These are phyloP conservation scores for Aldabrachelys gigantea DNA, from an alignment of 2,113 vertebrate species.

Conservation along the genomic window DNA sequence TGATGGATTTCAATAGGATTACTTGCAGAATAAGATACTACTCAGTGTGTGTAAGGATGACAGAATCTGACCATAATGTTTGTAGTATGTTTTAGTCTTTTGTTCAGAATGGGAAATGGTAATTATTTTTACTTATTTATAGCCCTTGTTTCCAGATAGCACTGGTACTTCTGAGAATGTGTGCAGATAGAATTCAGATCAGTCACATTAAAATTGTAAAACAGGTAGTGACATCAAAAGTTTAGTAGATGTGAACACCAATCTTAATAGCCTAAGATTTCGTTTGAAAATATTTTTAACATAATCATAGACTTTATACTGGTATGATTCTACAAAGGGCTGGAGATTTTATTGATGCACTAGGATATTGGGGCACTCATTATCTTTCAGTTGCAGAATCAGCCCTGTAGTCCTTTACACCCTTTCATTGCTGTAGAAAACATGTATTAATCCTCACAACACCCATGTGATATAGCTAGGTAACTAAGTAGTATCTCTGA, in stretches of 20 bases:
- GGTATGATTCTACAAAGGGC: background rate
- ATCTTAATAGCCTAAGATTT: background rate
- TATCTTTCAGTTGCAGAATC: background rate
- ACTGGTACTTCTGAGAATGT: background rate
- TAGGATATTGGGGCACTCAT: background rate
- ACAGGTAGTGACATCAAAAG: background rate
- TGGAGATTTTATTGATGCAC: background rate
- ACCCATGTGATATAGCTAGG: background rate
- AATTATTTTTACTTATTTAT: background rate
- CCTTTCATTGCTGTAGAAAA: fast-evolving
- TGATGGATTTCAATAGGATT: background rate
- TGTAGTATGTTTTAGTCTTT: background rate
- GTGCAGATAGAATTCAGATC: fast-evolving
- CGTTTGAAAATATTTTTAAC: background rate
- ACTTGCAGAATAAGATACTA: background rate
- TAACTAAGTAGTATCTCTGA: background rate
- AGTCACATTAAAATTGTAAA: background rate
- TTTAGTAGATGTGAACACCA: background rate
- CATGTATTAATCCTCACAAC: background rate
- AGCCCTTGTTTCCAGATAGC: fast-evolving
- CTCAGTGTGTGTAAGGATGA: background rate
- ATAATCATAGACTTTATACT: background rate
- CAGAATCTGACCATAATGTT: fast-evolving
- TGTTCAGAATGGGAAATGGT: background rate
- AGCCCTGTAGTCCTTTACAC: background rate